Evolutionary conservation across 2,888 invertebrate genomes (phyloP), one percentile per base, ranked within the genome.

Genomic region (Diaprepes abbreviatus): DNA sequence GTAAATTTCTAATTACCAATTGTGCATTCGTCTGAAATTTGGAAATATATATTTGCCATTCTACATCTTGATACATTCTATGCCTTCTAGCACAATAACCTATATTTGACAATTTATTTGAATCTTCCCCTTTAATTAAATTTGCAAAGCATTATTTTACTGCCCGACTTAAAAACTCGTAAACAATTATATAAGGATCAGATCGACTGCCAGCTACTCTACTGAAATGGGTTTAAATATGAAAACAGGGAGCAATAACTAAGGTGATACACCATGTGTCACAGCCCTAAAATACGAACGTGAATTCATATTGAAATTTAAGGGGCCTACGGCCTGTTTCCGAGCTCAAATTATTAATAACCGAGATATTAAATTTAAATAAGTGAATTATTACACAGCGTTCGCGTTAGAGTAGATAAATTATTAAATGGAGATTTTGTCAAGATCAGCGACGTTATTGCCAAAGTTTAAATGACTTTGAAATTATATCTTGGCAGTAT

Each of bases 231-330:
- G 52, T 52, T 50, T 59, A 66, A 66, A 66, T 66, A 58, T 67
- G 52, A 14, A 36, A 38, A 55, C 50, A 62, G 40, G 52, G 28
- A 10, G 67, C 45, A 60, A 67, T 67, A 67, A 67, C 67, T 67
- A 67, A 67, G 67, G 67, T 67, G 62, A 67, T 67, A 67, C 55
- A 55, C 67, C 67, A 55, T 62, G 55, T 67, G 67, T 67, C 67
- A 67, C 60, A 55, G 38, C 62, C 62, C 67, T 67, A 62, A 67
- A 67, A 67, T 67, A 62, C 67, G 67, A 67, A 67, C 55, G 24
- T 54, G 60, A 62, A 55, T 60, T 67, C 62, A 67, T 67, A 67
- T 67, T 67, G 62, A 67, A 54, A 62, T 67, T 67, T 67, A 67
- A 62, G 36, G 59, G 43, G 55, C 54, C 52, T 43, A 60, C 50